phyloP scores from a whole-genome alignment of 2,113 vertebrate species.

The Beaufortia kweichowensis region DNA sequence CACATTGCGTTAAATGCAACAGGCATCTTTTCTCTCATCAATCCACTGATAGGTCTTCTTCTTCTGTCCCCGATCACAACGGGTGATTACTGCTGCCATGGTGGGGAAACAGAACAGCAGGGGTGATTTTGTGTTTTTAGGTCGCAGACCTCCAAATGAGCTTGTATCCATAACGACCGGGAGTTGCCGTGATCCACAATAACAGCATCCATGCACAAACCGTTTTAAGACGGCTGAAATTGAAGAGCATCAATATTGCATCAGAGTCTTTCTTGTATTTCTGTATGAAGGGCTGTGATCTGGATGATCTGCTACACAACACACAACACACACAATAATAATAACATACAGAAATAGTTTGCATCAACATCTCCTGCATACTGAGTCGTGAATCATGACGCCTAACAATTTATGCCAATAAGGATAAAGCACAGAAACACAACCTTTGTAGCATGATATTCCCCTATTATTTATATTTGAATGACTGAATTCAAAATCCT shows the following conservation, averaged over 20 bases:
- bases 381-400: not conserved
- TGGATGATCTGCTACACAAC: not conserved
- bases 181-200: constrained; percentile 30
- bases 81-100: constrained; percentile 68
- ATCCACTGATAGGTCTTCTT: constrained; percentile 41
- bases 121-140: constrained; percentile 44
- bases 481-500: no score
- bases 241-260: constrained; percentile 60
- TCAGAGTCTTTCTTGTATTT: constrained; percentile 27
- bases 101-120: constrained; percentile 66
- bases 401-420: not conserved
- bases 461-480: no score
- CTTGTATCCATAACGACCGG: constrained; percentile 46
- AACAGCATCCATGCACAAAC: constrained; percentile 31
- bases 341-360: no score
- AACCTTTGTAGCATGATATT: no score
- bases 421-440: no score
- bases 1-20: no score
- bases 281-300: constrained; percentile 4
- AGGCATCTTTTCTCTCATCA: not conserved
- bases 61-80: constrained; percentile 67
- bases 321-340: not conserved
- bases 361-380: constrained; percentile 5
- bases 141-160: constrained; percentile 24
- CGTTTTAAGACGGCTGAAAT: constrained; percentile 34